These are phyloP conservation scores for Epinephelus lanceolatus DNA, from an alignment of 2,113 vertebrate species.

Conservation along the genomic window DNA sequence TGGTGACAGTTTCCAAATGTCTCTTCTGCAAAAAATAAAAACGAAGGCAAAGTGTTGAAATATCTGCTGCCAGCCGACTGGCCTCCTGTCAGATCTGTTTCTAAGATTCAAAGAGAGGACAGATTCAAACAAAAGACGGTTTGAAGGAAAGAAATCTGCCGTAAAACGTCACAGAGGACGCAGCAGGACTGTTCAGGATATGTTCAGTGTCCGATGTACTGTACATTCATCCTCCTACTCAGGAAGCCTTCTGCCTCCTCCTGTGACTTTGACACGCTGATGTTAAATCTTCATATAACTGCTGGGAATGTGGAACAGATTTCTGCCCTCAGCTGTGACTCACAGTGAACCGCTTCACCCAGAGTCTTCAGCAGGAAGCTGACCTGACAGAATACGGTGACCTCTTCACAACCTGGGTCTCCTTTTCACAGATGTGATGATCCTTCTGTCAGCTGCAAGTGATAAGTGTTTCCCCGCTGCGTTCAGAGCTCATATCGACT, in stretches of 20 bases:
- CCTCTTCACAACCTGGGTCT: too few species aligned
- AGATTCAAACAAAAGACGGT: too few species aligned
- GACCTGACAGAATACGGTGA: too few species aligned
- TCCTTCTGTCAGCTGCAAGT: too few species aligned
- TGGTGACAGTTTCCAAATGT: background rate
- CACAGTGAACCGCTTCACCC: background rate
- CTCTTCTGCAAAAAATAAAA: background rate
- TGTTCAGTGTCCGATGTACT: background rate
- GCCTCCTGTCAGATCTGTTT: background rate
- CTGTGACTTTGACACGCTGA: background rate
- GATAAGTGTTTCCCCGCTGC: too few species aligned
- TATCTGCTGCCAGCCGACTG: constrained; percentile 19
- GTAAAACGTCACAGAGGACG: background rate
- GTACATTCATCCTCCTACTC: too few species aligned
- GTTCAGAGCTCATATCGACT: too few species aligned
- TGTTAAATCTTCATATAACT: constrained; percentile 34
- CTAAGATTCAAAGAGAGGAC: background rate
- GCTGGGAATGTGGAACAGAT: constrained; percentile 33
- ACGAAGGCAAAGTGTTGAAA: background rate
- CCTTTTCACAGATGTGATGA: too few species aligned
- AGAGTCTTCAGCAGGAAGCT: too few species aligned
- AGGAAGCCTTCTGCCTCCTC: background rate
- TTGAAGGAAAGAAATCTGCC: background rate
- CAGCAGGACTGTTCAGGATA: background rate
- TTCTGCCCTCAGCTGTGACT: background rate